Conservation (phyloP, 2,888 invertebrate genomes). For the Diloba caeruleocephala region DNA sequence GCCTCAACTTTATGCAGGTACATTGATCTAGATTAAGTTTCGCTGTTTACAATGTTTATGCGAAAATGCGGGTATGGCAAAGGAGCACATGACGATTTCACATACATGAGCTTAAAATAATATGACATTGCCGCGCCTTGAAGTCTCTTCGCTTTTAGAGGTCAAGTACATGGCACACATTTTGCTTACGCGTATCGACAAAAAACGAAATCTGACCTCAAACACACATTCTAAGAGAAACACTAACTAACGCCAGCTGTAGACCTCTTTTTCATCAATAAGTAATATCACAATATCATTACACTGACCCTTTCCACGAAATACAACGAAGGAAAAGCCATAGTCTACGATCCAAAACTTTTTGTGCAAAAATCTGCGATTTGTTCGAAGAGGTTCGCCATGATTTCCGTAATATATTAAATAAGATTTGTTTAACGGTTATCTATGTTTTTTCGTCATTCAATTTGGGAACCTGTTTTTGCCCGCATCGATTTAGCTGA, state of each 20-base stretch:
- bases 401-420: conserved; percentile 68
- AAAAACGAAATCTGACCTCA: too few relatives aligned
- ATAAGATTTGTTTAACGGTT: conserved; percentile 65
- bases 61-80: conserved; percentile 32
- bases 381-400: conserved; percentile 57
- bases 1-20: conserved; percentile 37
- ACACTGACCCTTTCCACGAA: neutral
- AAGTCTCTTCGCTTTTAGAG: too few relatives aligned
- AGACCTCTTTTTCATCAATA: too few relatives aligned
- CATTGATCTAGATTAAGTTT: conserved; percentile 32
- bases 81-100: too few relatives aligned
- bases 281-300: too few relatives aligned
- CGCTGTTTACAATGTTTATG: conserved; percentile 4
- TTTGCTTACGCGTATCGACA: too few relatives aligned
- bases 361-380: conserved; percentile 34
- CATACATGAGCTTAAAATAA: too few relatives aligned
- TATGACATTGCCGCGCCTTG: too few relatives aligned
- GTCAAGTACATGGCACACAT: too few relatives aligned
- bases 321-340: conserved; percentile 39
- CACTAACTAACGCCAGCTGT: too few relatives aligned
- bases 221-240: too few relatives aligned
- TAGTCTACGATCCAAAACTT: conserved; percentile 32
- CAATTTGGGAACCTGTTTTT: conserved; percentile 55
- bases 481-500: conserved; percentile 44
- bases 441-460: conserved; percentile 27